These are phyloP conservation scores for Anadara kagoshimensis DNA, from an alignment of 1,140 invertebrate species.

Conservation along the genomic window DNA sequence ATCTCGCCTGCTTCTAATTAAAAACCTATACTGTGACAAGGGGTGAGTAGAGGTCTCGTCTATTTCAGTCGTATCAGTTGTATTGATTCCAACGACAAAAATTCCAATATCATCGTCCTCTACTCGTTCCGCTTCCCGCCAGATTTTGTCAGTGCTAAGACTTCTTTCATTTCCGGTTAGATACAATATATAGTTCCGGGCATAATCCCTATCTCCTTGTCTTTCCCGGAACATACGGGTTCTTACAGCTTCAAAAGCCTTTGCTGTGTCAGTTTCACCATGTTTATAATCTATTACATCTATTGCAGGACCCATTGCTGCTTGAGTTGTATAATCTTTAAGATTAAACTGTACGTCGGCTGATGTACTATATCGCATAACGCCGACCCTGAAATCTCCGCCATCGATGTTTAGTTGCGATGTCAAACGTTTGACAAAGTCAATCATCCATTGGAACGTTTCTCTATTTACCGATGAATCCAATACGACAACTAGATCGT, in stretches of 20 bases:
- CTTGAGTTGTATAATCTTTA: conserved; percentile 28
- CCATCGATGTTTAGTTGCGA: conserved; percentile 40
- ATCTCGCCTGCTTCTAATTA: conserved; percentile 29
- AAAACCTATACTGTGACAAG: conserved; percentile 32
- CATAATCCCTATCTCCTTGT: conserved; percentile 48
- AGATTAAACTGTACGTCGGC: conserved; percentile 44
- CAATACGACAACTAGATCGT: conserved; percentile 63
- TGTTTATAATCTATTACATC: conserved; percentile 33
- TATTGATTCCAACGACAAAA: conserved; percentile 51
- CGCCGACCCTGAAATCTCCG: conserved; percentile 42
- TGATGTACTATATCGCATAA: conserved; percentile 44
- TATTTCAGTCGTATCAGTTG: conserved; percentile 46
- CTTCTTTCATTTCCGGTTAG: conserved; percentile 58
- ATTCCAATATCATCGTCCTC: conserved; percentile 43
- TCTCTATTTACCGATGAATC: conserved; percentile 54
- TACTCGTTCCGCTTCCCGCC: conserved; percentile 39
- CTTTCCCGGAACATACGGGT: conserved; percentile 35
- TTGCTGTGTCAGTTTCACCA: conserved; percentile 40
- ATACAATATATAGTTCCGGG: conserved; percentile 54
- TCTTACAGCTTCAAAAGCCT: conserved; percentile 31
- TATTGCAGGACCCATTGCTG: conserved; percentile 27
- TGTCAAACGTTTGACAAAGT: conserved; percentile 52
- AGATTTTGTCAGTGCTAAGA: conserved; percentile 21
- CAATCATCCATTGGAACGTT: conserved; percentile 48
- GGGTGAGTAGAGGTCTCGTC: conserved; percentile 51